phyloP scores from a whole-genome alignment of 2,888 invertebrate genomes.

The Escarpia spicata region DNA sequence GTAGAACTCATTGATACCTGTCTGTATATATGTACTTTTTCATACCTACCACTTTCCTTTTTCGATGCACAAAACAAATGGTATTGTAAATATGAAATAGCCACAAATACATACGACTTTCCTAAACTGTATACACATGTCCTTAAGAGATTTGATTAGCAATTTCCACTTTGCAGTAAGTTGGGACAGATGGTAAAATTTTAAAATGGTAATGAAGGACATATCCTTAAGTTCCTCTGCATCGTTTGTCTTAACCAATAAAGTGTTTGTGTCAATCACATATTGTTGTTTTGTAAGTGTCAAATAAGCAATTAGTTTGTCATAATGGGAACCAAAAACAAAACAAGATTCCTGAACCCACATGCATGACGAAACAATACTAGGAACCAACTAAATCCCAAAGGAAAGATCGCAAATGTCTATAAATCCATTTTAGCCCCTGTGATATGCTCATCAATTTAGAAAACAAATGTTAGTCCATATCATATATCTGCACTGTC shows the following conservation, averaged over 20 bases:
- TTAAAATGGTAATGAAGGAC: neutral
- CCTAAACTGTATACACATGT: too few relatives aligned
- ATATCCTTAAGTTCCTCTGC: neutral
- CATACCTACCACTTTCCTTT: too few relatives aligned
- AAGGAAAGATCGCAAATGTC: neutral
- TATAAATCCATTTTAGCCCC: neutral
- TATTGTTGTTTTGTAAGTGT: neutral
- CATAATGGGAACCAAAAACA: neutral
- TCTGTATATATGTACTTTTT: too few relatives aligned
- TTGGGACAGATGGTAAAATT: neutral
- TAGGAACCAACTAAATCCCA: neutral
- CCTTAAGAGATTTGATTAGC: neutral
- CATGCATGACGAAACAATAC: neutral
- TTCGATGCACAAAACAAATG: too few relatives aligned
- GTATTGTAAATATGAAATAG: too few relatives aligned
- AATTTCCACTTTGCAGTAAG: neutral
- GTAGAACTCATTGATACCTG: too few relatives aligned
- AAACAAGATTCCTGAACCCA: neutral
- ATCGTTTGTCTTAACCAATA: neutral
- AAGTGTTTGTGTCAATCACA: neutral
- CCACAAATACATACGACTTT: too few relatives aligned
- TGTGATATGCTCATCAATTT: neutral
- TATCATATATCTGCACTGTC: neutral
- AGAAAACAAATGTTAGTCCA: neutral
- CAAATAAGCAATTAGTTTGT: neutral